Evolutionary conservation across 2,797 vertebrate species (phyloP).

Genomic region (Glyptemys insculpta): DNA sequence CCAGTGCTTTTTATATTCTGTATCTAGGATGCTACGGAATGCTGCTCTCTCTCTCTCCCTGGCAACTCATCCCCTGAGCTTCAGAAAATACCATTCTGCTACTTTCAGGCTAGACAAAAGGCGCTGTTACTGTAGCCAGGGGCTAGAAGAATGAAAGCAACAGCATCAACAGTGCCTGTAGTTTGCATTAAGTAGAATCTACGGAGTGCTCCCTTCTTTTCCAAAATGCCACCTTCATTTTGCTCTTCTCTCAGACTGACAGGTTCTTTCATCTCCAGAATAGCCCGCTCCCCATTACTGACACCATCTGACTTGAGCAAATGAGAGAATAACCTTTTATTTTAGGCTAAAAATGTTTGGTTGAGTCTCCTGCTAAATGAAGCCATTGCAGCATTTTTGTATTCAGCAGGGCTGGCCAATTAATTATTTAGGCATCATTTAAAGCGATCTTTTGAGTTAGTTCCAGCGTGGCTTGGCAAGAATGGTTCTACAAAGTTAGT

Average conservation of each 20-base stretch:
- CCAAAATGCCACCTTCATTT: rapidly evolving
- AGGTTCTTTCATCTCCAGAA: background rate
- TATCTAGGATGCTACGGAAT: background rate
- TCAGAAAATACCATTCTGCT: background rate
- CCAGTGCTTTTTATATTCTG: background rate
- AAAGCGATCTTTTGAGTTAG: background rate
- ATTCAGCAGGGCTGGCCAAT: background rate
- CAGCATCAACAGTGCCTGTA: background rate
- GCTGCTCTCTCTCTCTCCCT: background rate
- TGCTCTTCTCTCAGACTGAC: rapidly evolving
- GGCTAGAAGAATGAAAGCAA: background rate
- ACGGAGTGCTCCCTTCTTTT: rapidly evolving
- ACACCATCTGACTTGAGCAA: background rate
- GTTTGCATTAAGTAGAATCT: background rate
- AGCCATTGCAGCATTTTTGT: background rate
- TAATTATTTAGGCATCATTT: background rate
- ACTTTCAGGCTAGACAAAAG: slow-evolving; percentile 13
- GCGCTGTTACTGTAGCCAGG: background rate
- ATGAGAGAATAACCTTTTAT: background rate
- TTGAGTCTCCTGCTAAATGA: background rate
- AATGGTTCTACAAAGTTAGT: background rate
- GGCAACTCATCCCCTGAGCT: background rate
- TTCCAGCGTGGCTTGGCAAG: background rate
- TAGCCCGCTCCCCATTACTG: background rate
- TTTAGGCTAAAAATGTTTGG: rapidly evolving